These are phyloP conservation scores for Ciconia maguari DNA, from an alignment of 2,113 vertebrate genomes.

Conservation along the genomic window DNA sequence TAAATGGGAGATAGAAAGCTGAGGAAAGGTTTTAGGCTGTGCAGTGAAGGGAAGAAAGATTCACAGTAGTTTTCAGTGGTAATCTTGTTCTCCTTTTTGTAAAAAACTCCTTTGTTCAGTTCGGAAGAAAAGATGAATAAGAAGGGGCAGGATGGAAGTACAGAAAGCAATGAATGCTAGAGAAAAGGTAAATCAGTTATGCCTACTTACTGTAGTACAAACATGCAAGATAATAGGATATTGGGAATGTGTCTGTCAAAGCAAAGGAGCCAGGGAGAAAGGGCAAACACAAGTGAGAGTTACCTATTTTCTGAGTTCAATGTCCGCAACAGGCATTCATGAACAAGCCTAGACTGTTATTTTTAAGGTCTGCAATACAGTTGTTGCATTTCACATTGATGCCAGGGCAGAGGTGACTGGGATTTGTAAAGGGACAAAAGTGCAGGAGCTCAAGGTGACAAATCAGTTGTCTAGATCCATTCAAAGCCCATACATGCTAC, in stretches of 20 bases:
- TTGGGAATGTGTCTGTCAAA: conserved; percentile 34
- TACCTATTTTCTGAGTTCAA: neutral
- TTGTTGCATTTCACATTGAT: neutral
- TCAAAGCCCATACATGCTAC: neutral
- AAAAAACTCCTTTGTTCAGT: neutral
- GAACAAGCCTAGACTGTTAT: neutral
- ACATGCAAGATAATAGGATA: conserved; percentile 20
- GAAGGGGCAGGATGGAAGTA: neutral
- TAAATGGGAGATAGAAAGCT: neutral
- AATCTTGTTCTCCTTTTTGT: neutral
- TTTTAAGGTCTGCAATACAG: neutral
- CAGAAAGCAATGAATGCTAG: neutral
- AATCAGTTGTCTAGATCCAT: neutral
- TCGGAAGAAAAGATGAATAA: conserved; percentile 16
- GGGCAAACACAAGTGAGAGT: neutral
- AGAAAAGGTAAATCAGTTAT: conserved; percentile 31
- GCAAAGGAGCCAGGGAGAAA: conserved; percentile 14
- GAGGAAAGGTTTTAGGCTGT: neutral
- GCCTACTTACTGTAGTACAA: conserved; percentile 19
- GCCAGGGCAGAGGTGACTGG: neutral
- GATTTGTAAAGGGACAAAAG: conserved; percentile 14
- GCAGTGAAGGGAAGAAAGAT: neutral
- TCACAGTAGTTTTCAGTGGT: neutral
- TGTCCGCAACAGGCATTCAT: neutral
- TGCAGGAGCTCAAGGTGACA: neutral